phyloP scores from a whole-genome alignment of 92 coral and sea anemone genomes.

The Plumapathes pennacea region DNA sequence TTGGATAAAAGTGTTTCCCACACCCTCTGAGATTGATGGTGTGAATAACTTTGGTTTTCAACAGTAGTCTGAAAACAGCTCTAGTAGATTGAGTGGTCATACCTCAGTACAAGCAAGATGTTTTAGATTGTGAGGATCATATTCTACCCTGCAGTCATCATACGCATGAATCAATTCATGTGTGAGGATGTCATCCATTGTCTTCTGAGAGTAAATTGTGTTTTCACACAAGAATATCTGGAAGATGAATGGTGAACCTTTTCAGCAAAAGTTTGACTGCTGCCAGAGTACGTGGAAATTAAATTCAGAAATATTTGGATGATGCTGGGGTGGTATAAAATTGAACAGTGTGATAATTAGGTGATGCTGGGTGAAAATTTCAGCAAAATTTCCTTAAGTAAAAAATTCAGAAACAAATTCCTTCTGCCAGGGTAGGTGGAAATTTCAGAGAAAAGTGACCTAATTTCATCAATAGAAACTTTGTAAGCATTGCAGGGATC shows the following conservation, averaged over 20 bases:
- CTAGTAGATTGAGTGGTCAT: not conserved
- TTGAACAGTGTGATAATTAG: no score
- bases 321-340: no score
- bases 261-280: no score
- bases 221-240: conserved; percentile 95
- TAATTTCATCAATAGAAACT: not conserved
- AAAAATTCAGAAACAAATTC: not conserved
- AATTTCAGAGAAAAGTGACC: not conserved
- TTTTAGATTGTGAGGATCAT: conserved; percentile 77
- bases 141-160: conserved; percentile 85
- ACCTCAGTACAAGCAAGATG: conserved; percentile 97
- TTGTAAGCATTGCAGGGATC: not conserved
- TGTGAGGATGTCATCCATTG: conserved; percentile 86
- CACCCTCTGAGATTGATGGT: no score
- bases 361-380: no score
- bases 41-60: no score
- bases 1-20: no score
- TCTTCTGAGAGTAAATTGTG: conserved; percentile 81
- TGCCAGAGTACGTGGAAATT: no score
- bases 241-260: no score
- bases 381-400: not conserved
- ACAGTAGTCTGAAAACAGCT: no score
- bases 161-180: conserved; percentile 96
- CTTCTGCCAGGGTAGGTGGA: not conserved
- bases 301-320: no score